Percentiles rank a stretch among this genome's conserved stretches.
These are phyloP conservation scores for Muscidifurax raptorellus DNA, from an alignment of 1,140 invertebrate species.

Conservation along the genomic window DNA sequence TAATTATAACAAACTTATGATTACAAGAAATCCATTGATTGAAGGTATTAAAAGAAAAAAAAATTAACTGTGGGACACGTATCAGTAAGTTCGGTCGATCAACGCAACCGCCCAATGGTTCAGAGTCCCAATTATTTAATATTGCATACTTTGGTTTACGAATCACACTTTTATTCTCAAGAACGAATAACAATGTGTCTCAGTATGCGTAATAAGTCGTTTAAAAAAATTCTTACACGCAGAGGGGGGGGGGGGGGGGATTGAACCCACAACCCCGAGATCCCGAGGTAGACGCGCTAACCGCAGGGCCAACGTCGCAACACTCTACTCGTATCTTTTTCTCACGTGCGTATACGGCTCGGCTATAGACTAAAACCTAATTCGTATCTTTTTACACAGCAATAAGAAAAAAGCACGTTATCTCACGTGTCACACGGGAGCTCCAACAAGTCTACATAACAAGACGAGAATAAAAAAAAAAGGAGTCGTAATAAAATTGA, in stretches of 20 bases:
- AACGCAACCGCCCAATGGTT: constrained; percentile 62
- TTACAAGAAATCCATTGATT: too few species aligned
- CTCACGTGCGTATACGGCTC: too few species aligned
- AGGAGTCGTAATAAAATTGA: neutral
- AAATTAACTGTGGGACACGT: constrained; percentile 44
- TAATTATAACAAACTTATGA: too few species aligned
- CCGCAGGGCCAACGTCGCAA: neutral
- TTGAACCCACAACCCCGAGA: neutral
- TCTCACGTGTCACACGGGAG: too few species aligned
- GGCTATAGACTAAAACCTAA: too few species aligned
- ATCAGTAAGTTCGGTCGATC: constrained; percentile 58
- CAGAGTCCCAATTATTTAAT: constrained; percentile 55
- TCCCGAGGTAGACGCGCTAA: neutral
- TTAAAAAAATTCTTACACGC: neutral
- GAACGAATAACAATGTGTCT: constrained; percentile 42
- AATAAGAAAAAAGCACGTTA: too few species aligned
- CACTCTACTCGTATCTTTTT: too few species aligned
- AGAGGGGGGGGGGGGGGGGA: too few species aligned
- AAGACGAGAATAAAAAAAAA: neutral
- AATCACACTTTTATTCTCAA: constrained; percentile 33
- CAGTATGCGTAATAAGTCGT: constrained; percentile 33
- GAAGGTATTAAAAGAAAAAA: neutral
- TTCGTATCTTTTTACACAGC: too few species aligned
- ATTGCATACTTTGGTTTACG: constrained; percentile 42
- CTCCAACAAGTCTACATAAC: neutral